Base-by-base conservation (phyloP, 2,113 vertebrate species). In the Conger conger region DNA sequence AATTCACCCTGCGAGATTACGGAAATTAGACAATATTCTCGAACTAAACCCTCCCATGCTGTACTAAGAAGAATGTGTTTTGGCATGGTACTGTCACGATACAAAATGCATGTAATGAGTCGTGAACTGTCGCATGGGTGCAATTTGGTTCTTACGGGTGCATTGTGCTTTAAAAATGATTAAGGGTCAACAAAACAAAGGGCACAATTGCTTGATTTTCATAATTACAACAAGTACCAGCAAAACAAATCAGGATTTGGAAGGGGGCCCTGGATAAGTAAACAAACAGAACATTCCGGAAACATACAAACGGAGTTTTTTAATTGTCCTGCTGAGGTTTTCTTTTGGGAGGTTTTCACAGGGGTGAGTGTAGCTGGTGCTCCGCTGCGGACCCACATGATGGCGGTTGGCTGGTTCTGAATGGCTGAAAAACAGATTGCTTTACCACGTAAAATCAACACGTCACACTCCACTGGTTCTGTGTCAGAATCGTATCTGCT, bases 401-500 rank as follows among this genome's bases (percentile, higher is more conserved):
- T 50, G 68, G 68, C 13, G 13, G 33, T 33, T 18, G 30, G 53
- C 78, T 54, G 40, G n/a, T 42, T 23, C 73, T 38, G 68, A 33
- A 54, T 50, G 81, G 60, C 60, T 82, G 76, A 76, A 81, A 87
- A 87, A 87, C 17, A 36, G 85, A 81, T 50, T 85, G 83, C 85
- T 87, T 87, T 54, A 45, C 82, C 86, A 42, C 87, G 90, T 83
- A 82, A 88, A 92, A 93, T 91, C 91, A 93, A 87, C 88, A 85
- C 38, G 87, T 92, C 91, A 91, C 91, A 89, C 90, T 80, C 87
- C 85, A 81, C 89, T 91, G 86, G 86, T 87, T 88, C 86, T 86
- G 84, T 85, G 90, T 91, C 86, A 86, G 88, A 86, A 90, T 53
- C 80, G 38, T 94, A 93, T 95, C 94, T 96, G 95, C 93, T 96